A percentile compares a stretch with the other conserved stretches of the same genome.
Evolutionary conservation across 2,113 vertebrate genomes (phyloP).

Genomic region (Ammodytes marinus): DNA sequence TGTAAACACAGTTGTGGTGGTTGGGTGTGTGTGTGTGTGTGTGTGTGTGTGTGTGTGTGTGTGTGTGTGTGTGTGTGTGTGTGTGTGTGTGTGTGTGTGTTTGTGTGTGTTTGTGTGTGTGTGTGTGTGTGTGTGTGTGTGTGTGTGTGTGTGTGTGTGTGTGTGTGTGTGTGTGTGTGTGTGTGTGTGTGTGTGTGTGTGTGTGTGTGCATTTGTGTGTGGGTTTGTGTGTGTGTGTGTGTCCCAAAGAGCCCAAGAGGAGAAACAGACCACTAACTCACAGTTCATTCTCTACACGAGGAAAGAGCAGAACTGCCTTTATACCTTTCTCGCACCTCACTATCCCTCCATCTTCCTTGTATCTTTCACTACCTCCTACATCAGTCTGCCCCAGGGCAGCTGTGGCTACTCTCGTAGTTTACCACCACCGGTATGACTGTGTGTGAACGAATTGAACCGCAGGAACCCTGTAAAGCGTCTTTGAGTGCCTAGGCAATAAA

Average conservation of each 20-base stretch:
- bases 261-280: constrained; percentile 67
- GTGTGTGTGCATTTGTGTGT: too few relatives aligned
- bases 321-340: constrained; percentile 31
- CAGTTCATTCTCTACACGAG: constrained; percentile 51
- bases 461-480: too few relatives aligned
- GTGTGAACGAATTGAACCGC: too few relatives aligned
- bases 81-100: constrained; percentile 33
- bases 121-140: constrained; percentile 54
- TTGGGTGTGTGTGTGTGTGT: constrained; percentile 33
- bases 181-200: too few relatives aligned
- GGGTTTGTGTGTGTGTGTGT: too few relatives aligned
- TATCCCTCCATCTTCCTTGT: constrained; percentile 17
- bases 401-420: too few relatives aligned
- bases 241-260: constrained; percentile 58
- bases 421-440: too few relatives aligned
- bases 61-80: constrained; percentile 20
- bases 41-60: constrained; percentile 28
- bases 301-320: constrained; percentile 44
- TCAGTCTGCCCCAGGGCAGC: too few relatives aligned
- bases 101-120: constrained; percentile 19
- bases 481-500: too few relatives aligned
- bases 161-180: too few relatives aligned
- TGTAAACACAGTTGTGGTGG: constrained; percentile 65
- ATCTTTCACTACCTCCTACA: constrained; percentile 14
- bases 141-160: too few relatives aligned